phyloP scores from a whole-genome alignment of 2,113 vertebrate genomes.

The Vanacampus margaritifer region DNA sequence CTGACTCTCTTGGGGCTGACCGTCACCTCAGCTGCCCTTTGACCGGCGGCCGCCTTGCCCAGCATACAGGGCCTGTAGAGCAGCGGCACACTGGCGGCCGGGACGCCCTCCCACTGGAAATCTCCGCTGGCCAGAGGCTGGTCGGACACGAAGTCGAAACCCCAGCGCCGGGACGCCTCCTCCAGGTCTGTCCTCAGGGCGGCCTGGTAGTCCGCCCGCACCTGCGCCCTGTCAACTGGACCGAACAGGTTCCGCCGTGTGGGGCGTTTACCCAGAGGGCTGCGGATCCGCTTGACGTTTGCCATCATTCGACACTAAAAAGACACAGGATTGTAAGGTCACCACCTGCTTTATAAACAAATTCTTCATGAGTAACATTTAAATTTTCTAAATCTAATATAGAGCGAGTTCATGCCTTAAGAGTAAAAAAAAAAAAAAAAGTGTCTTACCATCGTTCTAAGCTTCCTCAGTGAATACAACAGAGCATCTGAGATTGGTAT shows the following conservation, averaged over 20 bases:
- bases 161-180: conserved; percentile 81
- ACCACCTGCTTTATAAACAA: no score
- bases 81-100: conserved; percentile 57
- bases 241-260: conserved; percentile 84
- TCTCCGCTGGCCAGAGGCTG: conserved; percentile 77
- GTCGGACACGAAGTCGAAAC: conserved; percentile 83
- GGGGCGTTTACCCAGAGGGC: conserved; percentile 53
- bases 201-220: conserved; percentile 69
- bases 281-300: conserved; percentile 37
- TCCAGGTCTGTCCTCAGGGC: conserved; percentile 71
- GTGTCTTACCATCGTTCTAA: conserved; percentile 50
- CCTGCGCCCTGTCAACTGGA: conserved; percentile 78
- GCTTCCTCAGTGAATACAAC: conserved; percentile 6
- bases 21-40: conserved; percentile 4
- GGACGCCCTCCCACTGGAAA: conserved; percentile 81
- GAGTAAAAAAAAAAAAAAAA: conserved; percentile 1
- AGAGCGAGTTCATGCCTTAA: neutral
- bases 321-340: neutral
- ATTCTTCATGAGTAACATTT: neutral
- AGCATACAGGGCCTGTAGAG: conserved; percentile 58
- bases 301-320: conserved; percentile 70
- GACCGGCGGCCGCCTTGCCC: neutral
- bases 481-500: conserved; percentile 4
- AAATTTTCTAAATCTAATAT: neutral
- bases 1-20: neutral